Percentiles rank a stretch among this genome's conserved stretches.
phyloP scores from a whole-genome alignment of 1,140 invertebrate species.

The Calephelis virginiensis region DNA sequence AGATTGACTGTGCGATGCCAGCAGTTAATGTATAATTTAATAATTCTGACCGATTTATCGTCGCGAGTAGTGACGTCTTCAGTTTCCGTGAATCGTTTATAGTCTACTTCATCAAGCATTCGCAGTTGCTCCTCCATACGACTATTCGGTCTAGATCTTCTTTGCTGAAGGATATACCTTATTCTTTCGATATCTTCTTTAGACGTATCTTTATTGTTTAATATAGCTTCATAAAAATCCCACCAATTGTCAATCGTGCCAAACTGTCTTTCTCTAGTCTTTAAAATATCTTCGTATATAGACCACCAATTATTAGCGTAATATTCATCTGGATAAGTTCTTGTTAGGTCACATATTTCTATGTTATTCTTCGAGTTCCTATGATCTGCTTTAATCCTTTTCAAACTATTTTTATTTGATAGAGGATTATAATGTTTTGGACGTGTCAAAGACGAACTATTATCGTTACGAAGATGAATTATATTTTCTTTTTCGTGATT shows the following conservation, averaged over 20 bases:
- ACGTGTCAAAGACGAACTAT: background rate
- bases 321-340: conserved; percentile 67
- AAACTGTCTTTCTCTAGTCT: conserved; percentile 68
- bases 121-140: conserved; percentile 62
- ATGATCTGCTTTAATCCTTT: conserved; percentile 36
- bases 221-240: conserved; percentile 65
- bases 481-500: conserved; percentile 56
- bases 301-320: conserved; percentile 78
- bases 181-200: conserved; percentile 48
- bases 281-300: conserved; percentile 72
- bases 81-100: conserved; percentile 54
- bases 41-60: conserved; percentile 65
- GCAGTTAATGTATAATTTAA: conserved; percentile 42
- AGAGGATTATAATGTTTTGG: conserved; percentile 18
- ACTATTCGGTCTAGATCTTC: conserved; percentile 51
- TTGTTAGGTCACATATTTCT: conserved; percentile 62
- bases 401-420: conserved; percentile 35
- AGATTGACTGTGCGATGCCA: conserved; percentile 36
- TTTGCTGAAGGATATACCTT: conserved; percentile 43
- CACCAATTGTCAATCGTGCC: conserved; percentile 76
- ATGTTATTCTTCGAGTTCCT: conserved; percentile 45
- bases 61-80: conserved; percentile 49
- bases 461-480: conserved; percentile 27
- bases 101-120: conserved; percentile 60
- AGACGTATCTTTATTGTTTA: conserved; percentile 52